Base-by-base conservation (phyloP, 2,113 vertebrate genomes). In the Microtus pennsylvanicus region DNA sequence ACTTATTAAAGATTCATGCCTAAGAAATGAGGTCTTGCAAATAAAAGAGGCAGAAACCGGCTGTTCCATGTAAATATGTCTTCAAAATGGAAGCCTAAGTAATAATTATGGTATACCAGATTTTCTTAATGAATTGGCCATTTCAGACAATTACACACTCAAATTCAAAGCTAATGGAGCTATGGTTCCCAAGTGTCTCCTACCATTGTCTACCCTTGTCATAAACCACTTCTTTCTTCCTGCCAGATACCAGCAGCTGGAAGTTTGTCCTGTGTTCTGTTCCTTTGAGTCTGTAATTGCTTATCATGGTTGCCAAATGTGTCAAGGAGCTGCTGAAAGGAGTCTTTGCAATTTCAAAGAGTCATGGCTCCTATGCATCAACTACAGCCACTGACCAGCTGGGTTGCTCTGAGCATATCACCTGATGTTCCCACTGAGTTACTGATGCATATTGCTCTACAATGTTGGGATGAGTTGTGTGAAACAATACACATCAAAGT, bases 1-100 rank as follows among this genome's bases (percentile, higher is more conserved):
- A 70, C 1, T 91, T 87, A 33, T 78, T 91, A 83, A 50, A 83
- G 93, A 95, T 67, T 91, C 89, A 87, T 82, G 22, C 72, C 81
- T 47, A 26, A 87, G 86, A 93, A 72, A 92, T 74, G 63, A 63
- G 70, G 91, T 45, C 83, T 92, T 97, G 72, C 85, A 87, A 95
- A 83, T 30, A 76, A 35, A 95, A 96, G 61, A 45, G 82, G 12
- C 42, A 50, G 35, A 95, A 63, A 80, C 33, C 85, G 28, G 61
- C 85, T 55, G 19, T 81, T 87, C 61, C 24, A 1, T 93, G 45
- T 93, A 93, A 94, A 81, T 81, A 82, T 77, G 77, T 61, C 76
- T 85, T 85, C 78, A 19, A 80, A 87, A 80, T 72, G 35, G 38
- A 19, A 61, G 35, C 21, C 9, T 82, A 47, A 61, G 35, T n/a